These are phyloP conservation scores for Abrostola tripartita DNA, from an alignment of 2,888 invertebrate species.

Conservation along the genomic window DNA sequence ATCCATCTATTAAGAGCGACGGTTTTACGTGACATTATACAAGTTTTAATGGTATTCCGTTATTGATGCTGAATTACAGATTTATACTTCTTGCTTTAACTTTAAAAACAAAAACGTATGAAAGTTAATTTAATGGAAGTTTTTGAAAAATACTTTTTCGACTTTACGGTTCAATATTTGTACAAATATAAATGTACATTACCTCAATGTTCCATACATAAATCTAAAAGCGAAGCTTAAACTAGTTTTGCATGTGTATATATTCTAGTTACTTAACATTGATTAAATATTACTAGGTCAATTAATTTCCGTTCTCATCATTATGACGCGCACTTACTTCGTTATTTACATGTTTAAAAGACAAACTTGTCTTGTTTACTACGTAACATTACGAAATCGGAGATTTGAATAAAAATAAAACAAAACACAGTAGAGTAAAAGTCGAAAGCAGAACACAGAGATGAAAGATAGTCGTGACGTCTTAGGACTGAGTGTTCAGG, in stretches of 20 bases:
- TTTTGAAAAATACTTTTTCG: neutral
- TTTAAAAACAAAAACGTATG: constrained; percentile 5
- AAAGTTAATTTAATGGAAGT: neutral
- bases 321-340: constrained; percentile 42
- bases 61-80: constrained; percentile 34
- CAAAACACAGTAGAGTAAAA: neutral
- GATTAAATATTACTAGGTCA: constrained; percentile 75
- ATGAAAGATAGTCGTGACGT: constrained; percentile 37
- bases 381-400: constrained; percentile 13
- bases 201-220: constrained; percentile 32
- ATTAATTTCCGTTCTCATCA: constrained; percentile 73
- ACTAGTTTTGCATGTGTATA: constrained; percentile 63
- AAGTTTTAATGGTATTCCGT: constrained; percentile 47
- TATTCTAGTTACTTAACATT: constrained; percentile 56
- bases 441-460: constrained; percentile 9
- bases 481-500: constrained; percentile 21
- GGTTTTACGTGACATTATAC: constrained; percentile 43
- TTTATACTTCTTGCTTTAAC: constrained; percentile 14
- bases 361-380: constrained; percentile 8
- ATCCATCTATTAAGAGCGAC: constrained; percentile 30
- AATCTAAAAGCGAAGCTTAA: constrained; percentile 60
- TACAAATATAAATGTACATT: neutral
- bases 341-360: constrained; percentile 25
- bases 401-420: constrained; percentile 19
- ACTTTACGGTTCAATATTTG: neutral